Conservation (phyloP, 2,797 vertebrate genomes). For the Sciurus vulgaris region DNA sequence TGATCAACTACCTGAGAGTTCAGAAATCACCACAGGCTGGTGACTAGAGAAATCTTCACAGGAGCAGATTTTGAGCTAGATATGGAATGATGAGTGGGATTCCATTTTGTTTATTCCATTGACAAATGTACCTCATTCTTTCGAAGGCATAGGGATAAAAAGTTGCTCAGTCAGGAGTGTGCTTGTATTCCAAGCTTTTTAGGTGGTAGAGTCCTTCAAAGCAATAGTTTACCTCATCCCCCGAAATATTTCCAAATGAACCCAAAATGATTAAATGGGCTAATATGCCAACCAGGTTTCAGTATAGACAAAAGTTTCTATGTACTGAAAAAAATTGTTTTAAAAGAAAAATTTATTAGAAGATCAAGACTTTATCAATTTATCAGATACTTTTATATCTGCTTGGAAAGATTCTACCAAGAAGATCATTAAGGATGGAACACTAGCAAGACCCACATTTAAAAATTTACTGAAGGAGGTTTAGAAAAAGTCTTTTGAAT, state of each 20-base stretch:
- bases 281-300: neutral
- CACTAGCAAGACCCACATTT: neutral
- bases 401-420: neutral
- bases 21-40: neutral
- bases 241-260: neutral
- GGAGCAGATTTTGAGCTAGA: neutral
- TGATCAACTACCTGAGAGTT: neutral
- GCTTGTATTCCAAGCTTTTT: neutral
- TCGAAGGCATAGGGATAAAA: neutral
- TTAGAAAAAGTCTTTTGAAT: neutral
- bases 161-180: neutral
- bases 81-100: neutral
- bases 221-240: neutral
- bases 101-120: neutral
- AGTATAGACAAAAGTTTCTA: neutral
- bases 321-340: neutral
- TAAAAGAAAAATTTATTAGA: neutral
- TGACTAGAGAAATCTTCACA: neutral
- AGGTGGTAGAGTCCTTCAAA: neutral
- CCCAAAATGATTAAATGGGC: neutral
- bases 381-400: neutral
- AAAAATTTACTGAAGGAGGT: neutral
- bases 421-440: neutral
- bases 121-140: neutral
- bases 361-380: neutral